phyloP scores from a whole-genome alignment of 2,113 vertebrate species.

The Coreoperca whiteheadi region DNA sequence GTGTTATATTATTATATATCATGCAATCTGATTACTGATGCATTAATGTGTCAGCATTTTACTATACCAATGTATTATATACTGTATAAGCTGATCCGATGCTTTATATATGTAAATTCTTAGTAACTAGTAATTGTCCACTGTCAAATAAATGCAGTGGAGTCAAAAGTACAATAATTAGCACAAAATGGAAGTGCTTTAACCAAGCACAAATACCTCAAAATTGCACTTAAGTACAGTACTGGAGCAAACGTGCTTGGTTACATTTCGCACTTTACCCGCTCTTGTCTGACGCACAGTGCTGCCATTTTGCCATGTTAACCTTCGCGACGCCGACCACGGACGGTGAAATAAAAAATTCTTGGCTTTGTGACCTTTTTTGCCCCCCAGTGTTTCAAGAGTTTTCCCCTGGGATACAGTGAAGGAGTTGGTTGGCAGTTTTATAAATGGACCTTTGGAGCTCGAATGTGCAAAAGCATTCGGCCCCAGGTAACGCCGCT shows the following conservation, averaged over 20 bases:
- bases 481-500: too few relatives aligned
- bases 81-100: neutral
- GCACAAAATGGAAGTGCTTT: neutral
- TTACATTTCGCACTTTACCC: neutral
- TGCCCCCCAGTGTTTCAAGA: neutral
- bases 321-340: neutral
- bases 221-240: neutral
- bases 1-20: neutral
- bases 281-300: neutral
- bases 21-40: neutral
- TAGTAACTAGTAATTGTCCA: neutral
- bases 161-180: neutral
- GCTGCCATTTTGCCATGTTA: neutral
- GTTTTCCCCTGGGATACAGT: neutral
- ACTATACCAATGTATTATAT: neutral
- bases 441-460: neutral
- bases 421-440: neutral
- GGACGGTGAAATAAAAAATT: neutral
- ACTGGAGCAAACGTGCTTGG: too few relatives aligned
- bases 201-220: neutral
- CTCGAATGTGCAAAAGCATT: neutral
- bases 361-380: neutral
- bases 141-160: neutral
- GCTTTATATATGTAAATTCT: neutral
- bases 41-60: neutral